phyloP scores from a whole-genome alignment of 2,113 vertebrate species.

The Rhea americana region DNA sequence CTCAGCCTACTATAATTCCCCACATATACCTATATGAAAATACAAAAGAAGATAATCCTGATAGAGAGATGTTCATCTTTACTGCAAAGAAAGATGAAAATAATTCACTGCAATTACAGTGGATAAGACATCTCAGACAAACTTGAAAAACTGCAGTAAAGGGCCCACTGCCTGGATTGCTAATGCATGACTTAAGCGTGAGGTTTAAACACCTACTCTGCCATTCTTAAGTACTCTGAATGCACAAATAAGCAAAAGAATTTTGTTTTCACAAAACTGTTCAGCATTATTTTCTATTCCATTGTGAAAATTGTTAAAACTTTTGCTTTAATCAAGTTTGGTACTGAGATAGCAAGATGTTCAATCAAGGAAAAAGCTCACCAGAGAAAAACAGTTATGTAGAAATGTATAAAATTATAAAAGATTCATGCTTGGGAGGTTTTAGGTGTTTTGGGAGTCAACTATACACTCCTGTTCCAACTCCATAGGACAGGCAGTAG shows the following conservation, averaged over 20 bases:
- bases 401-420: not conserved
- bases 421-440: not conserved
- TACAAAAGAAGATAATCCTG: not conserved
- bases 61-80: not conserved
- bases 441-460: conserved; percentile 39
- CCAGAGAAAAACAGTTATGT: not conserved
- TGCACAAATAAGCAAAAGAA: not conserved
- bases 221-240: not conserved
- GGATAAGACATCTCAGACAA: not conserved
- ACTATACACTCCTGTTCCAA: not conserved
- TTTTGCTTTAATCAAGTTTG: not conserved
- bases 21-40: not conserved
- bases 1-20: not conserved
- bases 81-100: not conserved
- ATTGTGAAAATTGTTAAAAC: not conserved
- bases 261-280: not conserved
- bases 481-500: not conserved
- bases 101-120: not conserved
- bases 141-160: not conserved
- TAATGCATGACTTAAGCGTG: not conserved
- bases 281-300: not conserved
- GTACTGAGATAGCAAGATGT: not conserved
- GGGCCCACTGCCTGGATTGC: not conserved
- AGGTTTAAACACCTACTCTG: not conserved
- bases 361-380: not conserved